A percentile compares a stretch with the other conserved stretches of the same genome.
These are phyloP conservation scores for Drosophila anomelani DNA, from an alignment of 2,888 invertebrate species.

Conservation along the genomic window DNA sequence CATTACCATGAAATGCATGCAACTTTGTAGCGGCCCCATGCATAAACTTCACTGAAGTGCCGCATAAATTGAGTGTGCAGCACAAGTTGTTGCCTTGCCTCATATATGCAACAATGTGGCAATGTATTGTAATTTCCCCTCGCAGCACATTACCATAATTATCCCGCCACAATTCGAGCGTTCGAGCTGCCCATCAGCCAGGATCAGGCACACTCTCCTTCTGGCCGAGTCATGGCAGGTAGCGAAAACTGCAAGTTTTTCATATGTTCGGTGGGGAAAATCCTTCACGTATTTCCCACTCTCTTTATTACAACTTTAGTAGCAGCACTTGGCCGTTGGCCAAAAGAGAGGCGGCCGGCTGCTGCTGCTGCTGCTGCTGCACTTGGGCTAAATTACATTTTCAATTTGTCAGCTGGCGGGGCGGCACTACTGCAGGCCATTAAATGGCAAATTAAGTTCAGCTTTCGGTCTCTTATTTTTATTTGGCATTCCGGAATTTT, in stretches of 20 bases:
- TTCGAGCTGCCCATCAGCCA: slow-evolving; percentile 16
- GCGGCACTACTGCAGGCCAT: slow-evolving; percentile 48
- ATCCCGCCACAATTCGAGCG: slow-evolving; percentile 10
- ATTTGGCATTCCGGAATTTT: slow-evolving; percentile 19
- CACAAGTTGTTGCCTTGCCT: slow-evolving; percentile 5
- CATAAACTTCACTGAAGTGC: slow-evolving; percentile 34
- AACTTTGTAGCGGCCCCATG: slow-evolving; percentile 56
- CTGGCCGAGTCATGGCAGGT: slow-evolving; percentile 31
- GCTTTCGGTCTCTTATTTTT: slow-evolving; percentile 20
- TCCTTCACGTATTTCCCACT: background rate
- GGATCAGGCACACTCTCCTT: slow-evolving; percentile 17
- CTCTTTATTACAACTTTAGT: background rate
- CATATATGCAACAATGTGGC: slow-evolving; percentile 32
- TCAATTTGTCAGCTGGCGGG: slow-evolving; percentile 67
- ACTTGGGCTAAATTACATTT: slow-evolving; percentile 78
- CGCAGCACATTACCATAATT: slow-evolving; percentile 30
- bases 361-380: slow-evolving; percentile 42
- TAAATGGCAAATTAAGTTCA: slow-evolving; percentile 47
- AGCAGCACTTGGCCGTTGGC: slow-evolving; percentile 56
- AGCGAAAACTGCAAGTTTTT: slow-evolving; percentile 48
- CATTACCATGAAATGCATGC: slow-evolving; percentile 65
- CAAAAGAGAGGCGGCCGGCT: slow-evolving; percentile 37
- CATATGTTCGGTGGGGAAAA: slow-evolving; percentile 57
- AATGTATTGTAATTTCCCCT: slow-evolving; percentile 21
- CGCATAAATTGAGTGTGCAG: slow-evolving; percentile 28